Evolutionary conservation across 2,888 invertebrate species (phyloP).

Genomic region (Automeris io): DNA sequence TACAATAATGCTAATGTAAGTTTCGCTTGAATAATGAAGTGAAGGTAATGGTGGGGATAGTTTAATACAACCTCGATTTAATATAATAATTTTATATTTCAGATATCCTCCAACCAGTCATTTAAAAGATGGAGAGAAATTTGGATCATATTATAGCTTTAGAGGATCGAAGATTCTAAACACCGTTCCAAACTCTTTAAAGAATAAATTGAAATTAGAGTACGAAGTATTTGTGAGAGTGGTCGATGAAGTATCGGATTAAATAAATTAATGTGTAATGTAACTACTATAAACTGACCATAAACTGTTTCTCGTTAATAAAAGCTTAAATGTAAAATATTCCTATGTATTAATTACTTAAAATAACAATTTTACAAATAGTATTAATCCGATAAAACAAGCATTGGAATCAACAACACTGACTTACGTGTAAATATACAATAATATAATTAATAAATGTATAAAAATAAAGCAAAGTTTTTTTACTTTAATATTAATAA

Average conservation of each 20-base stretch:
- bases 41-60: too few relatives aligned
- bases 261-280: conserved; percentile 8
- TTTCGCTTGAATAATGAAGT: too few relatives aligned
- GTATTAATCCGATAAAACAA: too few relatives aligned
- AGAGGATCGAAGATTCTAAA: conserved; percentile 53
- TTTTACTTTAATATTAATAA: too few relatives aligned
- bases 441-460: too few relatives aligned
- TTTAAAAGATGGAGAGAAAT: conserved; percentile 43
- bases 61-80: neutral
- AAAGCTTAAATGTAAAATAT: neutral
- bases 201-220: conserved; percentile 54
- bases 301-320: conserved; percentile 13
- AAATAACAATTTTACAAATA: too few relatives aligned
- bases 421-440: too few relatives aligned
- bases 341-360: too few relatives aligned
- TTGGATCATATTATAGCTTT: conserved; percentile 57
- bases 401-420: too few relatives aligned
- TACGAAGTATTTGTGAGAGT: conserved; percentile 65
- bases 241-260: conserved; percentile 38
- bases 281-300: conserved; percentile 10
- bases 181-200: conserved; percentile 36
- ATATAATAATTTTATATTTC: conserved; percentile 19
- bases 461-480: too few relatives aligned
- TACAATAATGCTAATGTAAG: too few relatives aligned
- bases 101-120: conserved; percentile 52